Conservation (phyloP, 2,797 vertebrate species). For the Anniella stebbinsi region DNA sequence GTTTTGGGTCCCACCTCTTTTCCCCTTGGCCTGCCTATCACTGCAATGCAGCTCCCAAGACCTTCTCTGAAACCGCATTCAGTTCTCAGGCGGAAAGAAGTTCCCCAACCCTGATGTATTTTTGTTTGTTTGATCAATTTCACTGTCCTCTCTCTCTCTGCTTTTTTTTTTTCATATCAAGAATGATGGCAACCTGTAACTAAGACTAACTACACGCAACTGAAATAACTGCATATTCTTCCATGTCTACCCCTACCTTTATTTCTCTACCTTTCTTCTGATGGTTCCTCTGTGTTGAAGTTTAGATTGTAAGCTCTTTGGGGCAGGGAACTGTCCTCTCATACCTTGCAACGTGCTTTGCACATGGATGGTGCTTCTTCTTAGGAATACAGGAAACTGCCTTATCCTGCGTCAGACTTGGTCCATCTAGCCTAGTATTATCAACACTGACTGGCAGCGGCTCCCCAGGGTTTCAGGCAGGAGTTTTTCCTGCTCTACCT, state of each 20-base stretch:
- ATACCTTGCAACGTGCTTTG: not conserved
- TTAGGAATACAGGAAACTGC: too few species aligned
- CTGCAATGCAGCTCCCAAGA: too few species aligned
- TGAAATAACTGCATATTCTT: not conserved
- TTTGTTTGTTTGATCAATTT: too few species aligned
- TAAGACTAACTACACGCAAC: not conserved
- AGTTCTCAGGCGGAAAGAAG: too few species aligned
- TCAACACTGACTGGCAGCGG: not conserved
- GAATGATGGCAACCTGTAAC: not conserved
- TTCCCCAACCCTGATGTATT: too few species aligned
- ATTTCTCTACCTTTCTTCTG: not conserved
- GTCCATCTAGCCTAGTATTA: too few species aligned
- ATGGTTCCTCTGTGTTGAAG: not conserved
- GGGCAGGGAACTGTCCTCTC: not conserved
- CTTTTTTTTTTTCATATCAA: not conserved
- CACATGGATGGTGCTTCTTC: not conserved
- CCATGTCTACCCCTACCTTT: not conserved
- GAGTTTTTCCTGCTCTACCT: too few species aligned
- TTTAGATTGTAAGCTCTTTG: not conserved
- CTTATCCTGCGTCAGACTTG: too few species aligned
- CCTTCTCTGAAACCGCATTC: too few species aligned
- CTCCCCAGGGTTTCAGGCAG: too few species aligned
- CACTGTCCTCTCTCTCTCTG: not conserved
- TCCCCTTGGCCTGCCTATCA: too few species aligned
- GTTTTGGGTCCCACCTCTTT: too few species aligned